Base-by-base conservation (phyloP, 2,797 vertebrate genomes). In the Notolepis coatsorum region DNA sequence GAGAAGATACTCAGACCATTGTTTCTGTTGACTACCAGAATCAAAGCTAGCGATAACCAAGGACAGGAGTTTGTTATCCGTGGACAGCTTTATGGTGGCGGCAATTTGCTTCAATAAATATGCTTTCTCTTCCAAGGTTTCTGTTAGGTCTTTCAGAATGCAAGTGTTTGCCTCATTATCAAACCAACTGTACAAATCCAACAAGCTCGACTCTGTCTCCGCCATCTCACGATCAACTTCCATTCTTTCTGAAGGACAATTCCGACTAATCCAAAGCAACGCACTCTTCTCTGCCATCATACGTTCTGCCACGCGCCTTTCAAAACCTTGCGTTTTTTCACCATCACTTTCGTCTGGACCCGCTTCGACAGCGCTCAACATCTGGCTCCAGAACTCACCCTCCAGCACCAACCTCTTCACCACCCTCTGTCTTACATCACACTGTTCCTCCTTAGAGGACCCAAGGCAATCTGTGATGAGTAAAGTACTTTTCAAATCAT, bases 371-470 rank as follows among this genome's bases (percentile, higher is more conserved):
- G 61, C 63, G 35, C 55, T 64, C 67, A 89, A 58, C 71, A 94
- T 49, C 61, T 72, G 83, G 72, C 75, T 84, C 81, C 90, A 92
- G 77, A 94, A 91, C 73, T 91, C 91, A 25, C 60, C 81, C 71
- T 92, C 91, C 4, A 91, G 74, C 41, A 89, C 53, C 17, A 75
- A 65, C 18, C 61, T 77, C 24, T 54, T 39, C 31, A 66, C 47
- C 59, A 84, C 78, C 18, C 70, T 65, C 35, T 70, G 75, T 65
- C 78, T 83, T 4, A 68, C 43, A 49, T 50, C 68, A 27, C 77
- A 48, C 9, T 55, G 37, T 47, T 82, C 77, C 33, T 81, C 79
- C 59, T 74, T 70, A 1, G 20, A 71, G 56, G 67, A 79, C 51
- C 50, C 46, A 45, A 62, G 7, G 28, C 33, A 31, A n/a, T 69